Base-by-base conservation (phyloP, 2,888 invertebrate species). In the Anthophora plumipes region DNA sequence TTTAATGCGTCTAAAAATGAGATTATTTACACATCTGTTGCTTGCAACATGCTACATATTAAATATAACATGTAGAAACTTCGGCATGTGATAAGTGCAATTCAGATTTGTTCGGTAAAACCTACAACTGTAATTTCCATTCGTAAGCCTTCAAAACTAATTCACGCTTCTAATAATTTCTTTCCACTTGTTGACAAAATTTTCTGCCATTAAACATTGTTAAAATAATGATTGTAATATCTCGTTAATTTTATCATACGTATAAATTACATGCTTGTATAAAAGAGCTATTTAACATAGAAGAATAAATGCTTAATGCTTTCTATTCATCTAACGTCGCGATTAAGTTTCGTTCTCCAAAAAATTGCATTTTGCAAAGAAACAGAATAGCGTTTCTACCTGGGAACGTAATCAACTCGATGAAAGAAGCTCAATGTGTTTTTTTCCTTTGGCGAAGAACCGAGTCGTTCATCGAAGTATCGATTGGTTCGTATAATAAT, bases 401-500 rank as follows among this genome's bases (percentile, higher is more conserved):
- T 46, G 50, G 37, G 46, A 73, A 61, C 46, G 59, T 41, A 60
- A 64, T 60, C 39, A 46, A 31, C 46, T 50, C 70, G 48, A 66
- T 48, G 64, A 22, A 77, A 54, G 55, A 57, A 73, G 25, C 68
- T 50, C n/a, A 20, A 41, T 46, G 89, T 75, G 37, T 46, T 71
- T 63, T 86, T 84, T 87, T 86, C 82, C 77, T 85, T 81, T 82
- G 31, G 20, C 75, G 68, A 69, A 54, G 77, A 86, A 77, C 75
- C 79, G 86, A 87, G 83, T 88, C 89, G 86, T 90, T 89, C 89
- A 91, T 91, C 91, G 89, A 89, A 89, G 90, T 92, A 92, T 92
- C 92, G 92, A 92, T 92, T 92, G 90, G 92, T 90, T 92, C 89
- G 90, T 91, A 91, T 89, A 92, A 92, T 92, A 92, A 92, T 92